Conservation (phyloP, 2,888 invertebrate species). For the Sarcophaga subvicina region DNA sequence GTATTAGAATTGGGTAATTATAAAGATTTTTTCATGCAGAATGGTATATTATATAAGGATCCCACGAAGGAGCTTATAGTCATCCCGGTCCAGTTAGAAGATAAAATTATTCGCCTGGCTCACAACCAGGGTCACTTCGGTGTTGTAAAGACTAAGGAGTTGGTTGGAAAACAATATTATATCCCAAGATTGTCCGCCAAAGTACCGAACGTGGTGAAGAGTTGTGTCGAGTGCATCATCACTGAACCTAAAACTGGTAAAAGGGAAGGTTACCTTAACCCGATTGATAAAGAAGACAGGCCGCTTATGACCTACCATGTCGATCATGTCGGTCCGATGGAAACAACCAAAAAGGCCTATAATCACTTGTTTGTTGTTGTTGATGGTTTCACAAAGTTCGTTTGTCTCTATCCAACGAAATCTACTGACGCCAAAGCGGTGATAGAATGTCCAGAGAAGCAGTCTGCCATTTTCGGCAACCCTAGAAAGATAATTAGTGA, state of each 20-base stretch:
- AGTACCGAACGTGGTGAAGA: background rate
- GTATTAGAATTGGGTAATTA: too few relatives aligned
- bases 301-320: constrained; percentile 28
- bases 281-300: constrained; percentile 19
- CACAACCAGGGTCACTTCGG: constrained; percentile 34
- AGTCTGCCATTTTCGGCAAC: constrained; percentile 32
- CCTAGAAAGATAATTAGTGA: constrained; percentile 24
- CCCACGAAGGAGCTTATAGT: too few relatives aligned
- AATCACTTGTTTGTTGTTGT: constrained; percentile 36
- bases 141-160: background rate
- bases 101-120: background rate
- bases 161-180: constrained; percentile 14
- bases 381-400: constrained; percentile 51
- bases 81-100: background rate
- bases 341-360: constrained; percentile 16
- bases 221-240: constrained; percentile 38
- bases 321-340: constrained; percentile 51
- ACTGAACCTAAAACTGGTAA: constrained; percentile 31
- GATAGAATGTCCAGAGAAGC: background rate
- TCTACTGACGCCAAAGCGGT: constrained; percentile 17
- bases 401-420: constrained; percentile 60
- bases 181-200: background rate
- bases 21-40: too few relatives aligned
- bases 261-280: constrained; percentile 39
- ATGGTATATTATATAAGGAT: too few relatives aligned